Evolutionary conservation across 2,797 vertebrate genomes (phyloP), one percentile per base, ranked within the genome.

Genomic region (Cirrhinus mrigala): DNA sequence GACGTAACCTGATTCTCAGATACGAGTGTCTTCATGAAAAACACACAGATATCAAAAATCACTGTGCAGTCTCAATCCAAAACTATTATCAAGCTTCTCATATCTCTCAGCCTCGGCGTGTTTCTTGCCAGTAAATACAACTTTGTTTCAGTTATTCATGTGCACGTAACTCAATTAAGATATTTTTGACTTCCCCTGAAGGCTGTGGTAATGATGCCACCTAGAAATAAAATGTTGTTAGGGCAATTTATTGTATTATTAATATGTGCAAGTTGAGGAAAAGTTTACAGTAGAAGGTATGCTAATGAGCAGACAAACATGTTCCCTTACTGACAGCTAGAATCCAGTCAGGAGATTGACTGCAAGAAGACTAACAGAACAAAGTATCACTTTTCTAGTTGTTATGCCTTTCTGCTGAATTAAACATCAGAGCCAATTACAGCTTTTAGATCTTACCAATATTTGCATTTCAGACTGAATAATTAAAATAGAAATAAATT

Each of bases 401-500:
- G 64, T 70, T 81, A 24, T 54, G 48, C 48, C 20, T 70, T 81
- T 70, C 48, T 54, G 54, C 79, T 81, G 79, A 56, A 81, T 81
- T 81, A 81, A 81, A 81, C 66, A 81, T 81, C 64, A 70, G 79
- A 81, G 79, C 48, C 64, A 81, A 69, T 81, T 81, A 81, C 9
- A 29, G 48, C 79, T 56, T 40, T 81, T 69, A 81, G 79, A 81
- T 69, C 64, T 81, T 56, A 69, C 79, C 48, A 81, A 81, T 81
- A 70, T 81, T 81, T 81, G 79, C 79, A 81, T 81, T 81, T 81
- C 79, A 81, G 79, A 70, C 79, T 56, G 79, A 68, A 81, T 81
- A 81, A 81, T 81, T 81, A 81, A 81, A 70, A 81, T 3, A 40
- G 20, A 81, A 81, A 69, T 70, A 81, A 81, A 70, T 81, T 70